These are phyloP conservation scores for Oxyteleia sp. DNA, from an alignment of 2,888 invertebrate genomes.

Conservation along the genomic window DNA sequence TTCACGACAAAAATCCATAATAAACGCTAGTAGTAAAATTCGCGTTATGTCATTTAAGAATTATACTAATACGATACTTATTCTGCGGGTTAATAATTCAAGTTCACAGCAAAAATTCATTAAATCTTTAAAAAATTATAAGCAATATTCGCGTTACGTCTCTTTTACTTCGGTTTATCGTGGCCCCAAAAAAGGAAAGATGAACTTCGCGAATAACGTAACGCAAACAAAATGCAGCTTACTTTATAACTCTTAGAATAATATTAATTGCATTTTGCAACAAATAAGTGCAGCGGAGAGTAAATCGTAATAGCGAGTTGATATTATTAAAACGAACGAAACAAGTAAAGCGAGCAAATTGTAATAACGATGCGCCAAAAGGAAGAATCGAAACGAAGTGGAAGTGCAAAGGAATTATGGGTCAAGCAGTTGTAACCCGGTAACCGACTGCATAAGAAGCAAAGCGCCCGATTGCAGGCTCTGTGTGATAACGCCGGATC, in stretches of 20 bases:
- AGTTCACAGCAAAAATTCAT: background rate
- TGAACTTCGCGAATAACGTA: background rate
- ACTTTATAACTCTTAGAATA: no score
- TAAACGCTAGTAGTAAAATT: no score
- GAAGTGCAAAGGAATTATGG: slow-evolving; percentile 38
- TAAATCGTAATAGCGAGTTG: background rate
- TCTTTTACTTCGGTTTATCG: background rate
- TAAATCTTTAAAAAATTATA: background rate
- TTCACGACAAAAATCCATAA: no score
- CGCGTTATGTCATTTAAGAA: no score
- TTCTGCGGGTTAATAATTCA: background rate
- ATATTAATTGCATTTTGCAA: background rate
- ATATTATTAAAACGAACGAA: background rate
- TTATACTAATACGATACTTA: no score
- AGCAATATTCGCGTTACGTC: background rate
- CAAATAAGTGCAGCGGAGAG: background rate
- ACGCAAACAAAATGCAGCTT: background rate
- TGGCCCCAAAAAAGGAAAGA: background rate
- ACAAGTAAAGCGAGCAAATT: background rate
- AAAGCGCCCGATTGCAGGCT: slow-evolving; percentile 10
- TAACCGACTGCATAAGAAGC: slow-evolving; percentile 53
- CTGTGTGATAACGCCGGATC: slow-evolving; percentile 38
- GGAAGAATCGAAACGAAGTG: slow-evolving; percentile 20
- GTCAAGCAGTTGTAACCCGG: slow-evolving; percentile 45
- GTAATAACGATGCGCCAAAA: background rate